Conservation (phyloP, 2,888 invertebrate species). For the Scrobipalpa atriplicella region DNA sequence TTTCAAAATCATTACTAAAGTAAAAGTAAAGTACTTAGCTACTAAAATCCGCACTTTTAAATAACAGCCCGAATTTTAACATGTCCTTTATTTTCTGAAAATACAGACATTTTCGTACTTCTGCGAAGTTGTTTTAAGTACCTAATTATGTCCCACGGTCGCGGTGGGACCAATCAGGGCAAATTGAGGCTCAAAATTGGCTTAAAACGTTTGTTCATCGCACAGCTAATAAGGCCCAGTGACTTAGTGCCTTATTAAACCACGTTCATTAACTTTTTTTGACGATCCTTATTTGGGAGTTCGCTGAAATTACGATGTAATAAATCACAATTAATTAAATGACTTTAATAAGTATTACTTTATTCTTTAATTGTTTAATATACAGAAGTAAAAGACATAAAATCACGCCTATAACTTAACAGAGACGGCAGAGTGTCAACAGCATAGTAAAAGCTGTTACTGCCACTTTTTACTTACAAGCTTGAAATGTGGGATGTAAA, state of each 20-base stretch:
- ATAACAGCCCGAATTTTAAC: neutral
- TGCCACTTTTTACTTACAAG: no score
- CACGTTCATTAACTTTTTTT: conserved; percentile 8
- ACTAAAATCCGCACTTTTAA: neutral
- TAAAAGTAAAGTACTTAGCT: neutral
- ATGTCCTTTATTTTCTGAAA: neutral
- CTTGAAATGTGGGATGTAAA: no score
- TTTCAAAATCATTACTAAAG: neutral
- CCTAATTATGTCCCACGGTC: conserved; percentile 11
- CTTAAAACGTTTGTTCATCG: conserved; percentile 21
- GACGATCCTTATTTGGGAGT: neutral
- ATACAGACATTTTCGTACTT: conserved; percentile 1
- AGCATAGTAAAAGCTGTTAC: no score
- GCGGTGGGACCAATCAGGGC: conserved; percentile 20
- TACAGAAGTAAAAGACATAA: no score
- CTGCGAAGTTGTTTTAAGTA: conserved; percentile 1
- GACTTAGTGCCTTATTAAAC: conserved; percentile 12
- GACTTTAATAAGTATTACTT: neutral
- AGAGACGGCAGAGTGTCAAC: no score
- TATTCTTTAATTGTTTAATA: neutral
- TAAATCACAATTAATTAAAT: neutral
- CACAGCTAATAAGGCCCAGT: conserved; percentile 13
- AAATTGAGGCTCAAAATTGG: conserved; percentile 21
- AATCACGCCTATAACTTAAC: no score
- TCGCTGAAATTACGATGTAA: neutral